phyloP scores from a whole-genome alignment of 2,113 vertebrate species.

The Albula glossodonta region DNA sequence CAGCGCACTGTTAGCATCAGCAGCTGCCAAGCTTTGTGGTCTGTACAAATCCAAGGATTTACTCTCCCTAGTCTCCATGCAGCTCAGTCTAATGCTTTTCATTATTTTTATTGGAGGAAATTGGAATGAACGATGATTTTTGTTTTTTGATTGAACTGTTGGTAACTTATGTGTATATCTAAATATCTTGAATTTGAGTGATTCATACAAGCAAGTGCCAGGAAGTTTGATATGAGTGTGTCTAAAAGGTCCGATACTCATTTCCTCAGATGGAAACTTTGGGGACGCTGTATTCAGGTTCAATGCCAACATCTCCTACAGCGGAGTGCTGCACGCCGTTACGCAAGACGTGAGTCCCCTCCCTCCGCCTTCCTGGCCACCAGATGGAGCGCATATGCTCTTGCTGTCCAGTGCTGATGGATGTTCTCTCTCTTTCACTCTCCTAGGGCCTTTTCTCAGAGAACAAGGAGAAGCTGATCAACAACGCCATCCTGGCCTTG shows the following conservation, averaged over 20 bases:
- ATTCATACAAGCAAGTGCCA: background rate
- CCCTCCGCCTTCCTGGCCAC: background rate
- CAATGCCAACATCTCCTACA: conserved; percentile 97
- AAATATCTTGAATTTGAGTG: background rate
- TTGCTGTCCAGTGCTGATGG: background rate
- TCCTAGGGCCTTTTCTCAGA: conserved; percentile 94
- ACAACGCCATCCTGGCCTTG: conserved; percentile 92
- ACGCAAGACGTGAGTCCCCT: conserved; percentile 91
- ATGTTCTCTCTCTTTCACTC: background rate
- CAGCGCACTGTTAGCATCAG: too few relatives aligned
- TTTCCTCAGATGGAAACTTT: conserved; percentile 86
- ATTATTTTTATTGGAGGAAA: background rate
- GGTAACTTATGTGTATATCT: background rate
- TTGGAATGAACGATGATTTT: background rate
- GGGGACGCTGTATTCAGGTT: conserved; percentile 97
- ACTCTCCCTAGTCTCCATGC: background rate
- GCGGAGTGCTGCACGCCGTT: conserved; percentile 94
- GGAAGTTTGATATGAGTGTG: background rate
- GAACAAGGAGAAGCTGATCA: conserved; percentile 99
- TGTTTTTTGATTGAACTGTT: background rate
- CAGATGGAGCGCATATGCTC: background rate
- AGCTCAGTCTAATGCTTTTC: background rate
- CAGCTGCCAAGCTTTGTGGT: background rate
- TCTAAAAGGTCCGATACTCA: conserved; percentile 9
- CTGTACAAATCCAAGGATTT: background rate